These are phyloP conservation scores for Macquaria australasica DNA, from an alignment of 2,113 vertebrate species.

Conservation along the genomic window DNA sequence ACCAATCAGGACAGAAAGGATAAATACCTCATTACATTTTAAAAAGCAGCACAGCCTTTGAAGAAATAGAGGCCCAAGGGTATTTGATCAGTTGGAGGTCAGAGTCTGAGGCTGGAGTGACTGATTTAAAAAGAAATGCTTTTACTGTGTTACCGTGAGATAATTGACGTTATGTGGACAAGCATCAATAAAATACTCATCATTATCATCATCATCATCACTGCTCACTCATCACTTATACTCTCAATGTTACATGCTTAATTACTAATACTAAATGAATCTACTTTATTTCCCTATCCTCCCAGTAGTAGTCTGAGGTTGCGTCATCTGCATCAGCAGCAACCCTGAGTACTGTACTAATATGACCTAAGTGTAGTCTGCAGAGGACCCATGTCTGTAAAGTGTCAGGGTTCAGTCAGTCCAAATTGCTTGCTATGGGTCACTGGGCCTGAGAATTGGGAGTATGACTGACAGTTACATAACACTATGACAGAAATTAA, in stretches of 20 bases:
- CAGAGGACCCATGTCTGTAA: slow-evolving; percentile 39
- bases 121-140: slow-evolving; percentile 17
- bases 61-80: background rate
- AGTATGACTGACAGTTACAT: slow-evolving; percentile 27
- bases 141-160: slow-evolving; percentile 3
- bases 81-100: slow-evolving; percentile 24
- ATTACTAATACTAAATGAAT: slow-evolving; percentile 3
- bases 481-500: slow-evolving; percentile 30
- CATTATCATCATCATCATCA: slow-evolving; percentile 2
- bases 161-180: background rate
- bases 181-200: background rate
- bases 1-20: slow-evolving; percentile 41
- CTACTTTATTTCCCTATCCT: background rate
- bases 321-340: slow-evolving; percentile 27
- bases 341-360: background rate
- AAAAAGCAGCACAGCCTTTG: slow-evolving; percentile 41
- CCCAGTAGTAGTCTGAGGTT: slow-evolving; percentile 1
- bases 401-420: slow-evolving; percentile 35
- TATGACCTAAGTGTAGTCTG: slow-evolving; percentile 17
- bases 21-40: slow-evolving; percentile 57
- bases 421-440: slow-evolving; percentile 43
- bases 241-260: background rate
- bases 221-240: background rate
- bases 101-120: background rate
- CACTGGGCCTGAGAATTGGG: slow-evolving; percentile 33